Evolutionary conservation across 1,140 invertebrate species (phyloP).

Genomic region (Drosophila arawakana): DNA sequence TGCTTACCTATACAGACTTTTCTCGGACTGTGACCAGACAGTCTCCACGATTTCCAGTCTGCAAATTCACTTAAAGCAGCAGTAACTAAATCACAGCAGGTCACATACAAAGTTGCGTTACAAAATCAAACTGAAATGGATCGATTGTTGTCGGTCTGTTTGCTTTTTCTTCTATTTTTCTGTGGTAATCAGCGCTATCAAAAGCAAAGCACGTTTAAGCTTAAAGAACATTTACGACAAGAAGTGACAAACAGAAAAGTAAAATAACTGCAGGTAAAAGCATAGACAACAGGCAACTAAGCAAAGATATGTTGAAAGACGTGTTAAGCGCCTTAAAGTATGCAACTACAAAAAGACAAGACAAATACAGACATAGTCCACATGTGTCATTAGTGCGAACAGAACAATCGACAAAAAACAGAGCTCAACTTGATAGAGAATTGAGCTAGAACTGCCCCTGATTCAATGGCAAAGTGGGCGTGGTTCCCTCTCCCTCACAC

Average conservation of each 20-base stretch:
- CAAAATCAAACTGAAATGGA: conserved; percentile 28
- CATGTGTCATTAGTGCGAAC: conserved; percentile 50
- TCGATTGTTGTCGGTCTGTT: conserved; percentile 34
- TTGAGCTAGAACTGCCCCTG: conserved; percentile 11
- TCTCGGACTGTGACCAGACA: conserved; percentile 4
- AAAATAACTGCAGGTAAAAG: conserved; percentile 5
- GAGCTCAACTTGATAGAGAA: conserved; percentile 40
- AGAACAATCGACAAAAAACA: conserved; percentile 26
- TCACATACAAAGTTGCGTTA: conserved; percentile 16
- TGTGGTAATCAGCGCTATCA: conserved; percentile 59
- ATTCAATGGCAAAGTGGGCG: conserved; percentile 20
- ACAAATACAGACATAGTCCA: conserved; percentile 15
- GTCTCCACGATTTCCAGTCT: neutral
- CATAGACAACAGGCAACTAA: conserved; percentile 14
- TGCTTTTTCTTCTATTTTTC: neutral
- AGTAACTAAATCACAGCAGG: conserved; percentile 12
- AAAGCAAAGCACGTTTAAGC: conserved; percentile 61
- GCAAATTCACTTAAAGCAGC: conserved; percentile 9
- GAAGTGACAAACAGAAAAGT: neutral
- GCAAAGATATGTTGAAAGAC: conserved; percentile 48
- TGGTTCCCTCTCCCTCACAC: neutral
- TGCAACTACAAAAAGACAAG: conserved; percentile 34
- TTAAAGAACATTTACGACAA: conserved; percentile 32
- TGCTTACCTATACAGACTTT: conserved; percentile 1
- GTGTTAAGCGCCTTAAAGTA: conserved; percentile 65